Percentiles rank a stretch among this genome's conserved stretches.
These are phyloP conservation scores for Reticulitermes lucifugus DNA, from an alignment of 2,888 invertebrate genomes.

Conservation along the genomic window DNA sequence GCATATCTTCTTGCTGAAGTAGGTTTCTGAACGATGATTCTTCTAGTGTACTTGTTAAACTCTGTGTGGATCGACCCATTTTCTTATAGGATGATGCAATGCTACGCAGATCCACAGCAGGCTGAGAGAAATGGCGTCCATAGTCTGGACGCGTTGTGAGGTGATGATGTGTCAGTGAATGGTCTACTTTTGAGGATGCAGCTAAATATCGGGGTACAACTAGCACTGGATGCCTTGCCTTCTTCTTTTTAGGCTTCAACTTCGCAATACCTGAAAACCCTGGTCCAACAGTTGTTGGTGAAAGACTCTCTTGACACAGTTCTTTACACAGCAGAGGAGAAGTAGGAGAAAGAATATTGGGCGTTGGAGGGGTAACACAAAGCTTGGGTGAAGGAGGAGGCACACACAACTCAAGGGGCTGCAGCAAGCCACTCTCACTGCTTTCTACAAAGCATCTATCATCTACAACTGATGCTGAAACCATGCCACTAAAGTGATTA, in stretches of 20 bases:
- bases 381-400: constrained; percentile 48
- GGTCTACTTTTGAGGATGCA: not conserved
- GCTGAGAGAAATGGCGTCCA: constrained; percentile 39
- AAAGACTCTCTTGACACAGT: not conserved
- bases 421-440: constrained; percentile 30
- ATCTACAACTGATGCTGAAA: constrained; percentile 43
- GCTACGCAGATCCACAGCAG: constrained; percentile 3
- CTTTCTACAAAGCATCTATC: constrained; percentile 38
- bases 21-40: constrained; percentile 39
- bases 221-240: constrained; percentile 37
- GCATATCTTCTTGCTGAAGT: constrained; percentile 71
- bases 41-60: constrained; percentile 34
- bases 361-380: constrained; percentile 51
- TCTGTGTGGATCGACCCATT: constrained; percentile 42
- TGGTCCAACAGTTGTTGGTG: constrained; percentile 43
- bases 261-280: constrained; percentile 44
- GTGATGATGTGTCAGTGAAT: not conserved
- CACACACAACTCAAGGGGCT: constrained; percentile 41
- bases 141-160: not conserved
- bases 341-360: constrained; percentile 34
- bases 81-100: constrained; percentile 21
- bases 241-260: constrained; percentile 44
- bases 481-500: constrained; percentile 45
- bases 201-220: constrained; percentile 47
- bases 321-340: constrained; percentile 24